Conservation (phyloP, 2,888 invertebrate species). For the Pteria penguin region DNA sequence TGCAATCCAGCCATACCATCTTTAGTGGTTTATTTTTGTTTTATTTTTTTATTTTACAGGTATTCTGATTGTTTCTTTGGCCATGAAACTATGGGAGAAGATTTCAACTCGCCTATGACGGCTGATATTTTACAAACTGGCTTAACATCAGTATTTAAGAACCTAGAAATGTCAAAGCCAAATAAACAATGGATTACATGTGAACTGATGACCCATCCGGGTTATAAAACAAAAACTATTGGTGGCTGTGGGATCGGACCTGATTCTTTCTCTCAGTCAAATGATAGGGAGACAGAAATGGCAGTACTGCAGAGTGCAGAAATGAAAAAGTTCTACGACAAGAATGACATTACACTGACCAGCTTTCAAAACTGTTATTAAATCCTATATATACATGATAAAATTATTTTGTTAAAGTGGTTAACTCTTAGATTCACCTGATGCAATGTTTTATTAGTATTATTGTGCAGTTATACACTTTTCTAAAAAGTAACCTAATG, state of each 20-base stretch:
- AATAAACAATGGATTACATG: slow-evolving; percentile 57
- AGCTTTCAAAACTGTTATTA: not conserved
- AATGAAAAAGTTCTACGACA: not conserved
- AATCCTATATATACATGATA: too few relatives aligned
- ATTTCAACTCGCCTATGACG: slow-evolving; percentile 31
- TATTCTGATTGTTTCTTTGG: slow-evolving; percentile 71
- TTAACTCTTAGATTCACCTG: too few relatives aligned
- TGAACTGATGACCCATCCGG: slow-evolving; percentile 79
- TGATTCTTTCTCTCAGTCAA: slow-evolving; percentile 73
- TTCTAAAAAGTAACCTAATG: too few relatives aligned
- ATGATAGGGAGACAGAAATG: slow-evolving; percentile 72
- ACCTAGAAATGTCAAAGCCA: slow-evolving; percentile 13
- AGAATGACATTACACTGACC: not conserved
- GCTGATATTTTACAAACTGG: not conserved
- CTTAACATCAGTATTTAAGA: not conserved
- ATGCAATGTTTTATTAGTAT: too few relatives aligned
- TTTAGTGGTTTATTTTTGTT: too few relatives aligned
- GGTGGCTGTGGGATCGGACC: slow-evolving; percentile 75
- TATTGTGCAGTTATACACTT: too few relatives aligned
- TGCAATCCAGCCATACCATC: too few relatives aligned
- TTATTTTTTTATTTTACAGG: too few relatives aligned
- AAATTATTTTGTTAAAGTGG: too few relatives aligned
- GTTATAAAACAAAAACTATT: slow-evolving; percentile 62
- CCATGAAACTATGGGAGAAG: slow-evolving; percentile 70
- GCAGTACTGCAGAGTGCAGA: slow-evolving; percentile 53